Evolutionary conservation across 2,888 invertebrate genomes (phyloP).

Genomic region (Pyrrhosoma nymphula): DNA sequence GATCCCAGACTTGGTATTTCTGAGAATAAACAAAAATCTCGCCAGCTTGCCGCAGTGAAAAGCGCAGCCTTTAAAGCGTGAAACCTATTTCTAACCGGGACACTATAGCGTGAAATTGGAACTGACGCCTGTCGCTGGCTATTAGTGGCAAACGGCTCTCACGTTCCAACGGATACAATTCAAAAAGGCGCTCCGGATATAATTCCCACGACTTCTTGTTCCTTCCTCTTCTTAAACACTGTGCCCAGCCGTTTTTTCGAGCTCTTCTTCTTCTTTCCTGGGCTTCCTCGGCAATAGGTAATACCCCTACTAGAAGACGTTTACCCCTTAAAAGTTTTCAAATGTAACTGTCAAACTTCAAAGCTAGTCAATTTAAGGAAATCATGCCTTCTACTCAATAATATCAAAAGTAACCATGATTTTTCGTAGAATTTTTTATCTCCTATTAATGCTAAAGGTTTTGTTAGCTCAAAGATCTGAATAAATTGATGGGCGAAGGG

Average conservation of each 20-base stretch:
- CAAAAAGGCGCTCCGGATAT: neutral
- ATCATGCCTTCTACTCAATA: no score
- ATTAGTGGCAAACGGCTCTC: neutral
- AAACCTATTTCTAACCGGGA: neutral
- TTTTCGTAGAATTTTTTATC: no score
- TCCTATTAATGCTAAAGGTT: no score
- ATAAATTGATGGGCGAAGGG: no score
- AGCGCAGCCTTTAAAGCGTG: neutral
- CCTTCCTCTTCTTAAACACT: neutral
- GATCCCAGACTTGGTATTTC: neutral
- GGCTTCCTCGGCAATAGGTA: no score
- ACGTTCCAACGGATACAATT: neutral
- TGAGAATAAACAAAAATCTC: neutral
- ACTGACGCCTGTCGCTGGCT: neutral
- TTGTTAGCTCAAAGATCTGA: no score
- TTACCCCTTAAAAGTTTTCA: neutral
- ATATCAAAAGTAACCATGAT: no score
- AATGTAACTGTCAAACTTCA: no score
- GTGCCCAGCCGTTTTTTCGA: neutral
- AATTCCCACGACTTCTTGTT: neutral
- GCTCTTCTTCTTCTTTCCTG: neutral
- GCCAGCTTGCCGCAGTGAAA: neutral
- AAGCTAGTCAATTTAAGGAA: no score
- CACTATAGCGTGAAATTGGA: slow-evolving; percentile 2
- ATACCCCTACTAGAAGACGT: no score